A percentile compares a stretch with the other conserved stretches of the same genome.
Evolutionary conservation across 2,797 vertebrate species (phyloP).

Genomic region (Myotis pilosus): DNA sequence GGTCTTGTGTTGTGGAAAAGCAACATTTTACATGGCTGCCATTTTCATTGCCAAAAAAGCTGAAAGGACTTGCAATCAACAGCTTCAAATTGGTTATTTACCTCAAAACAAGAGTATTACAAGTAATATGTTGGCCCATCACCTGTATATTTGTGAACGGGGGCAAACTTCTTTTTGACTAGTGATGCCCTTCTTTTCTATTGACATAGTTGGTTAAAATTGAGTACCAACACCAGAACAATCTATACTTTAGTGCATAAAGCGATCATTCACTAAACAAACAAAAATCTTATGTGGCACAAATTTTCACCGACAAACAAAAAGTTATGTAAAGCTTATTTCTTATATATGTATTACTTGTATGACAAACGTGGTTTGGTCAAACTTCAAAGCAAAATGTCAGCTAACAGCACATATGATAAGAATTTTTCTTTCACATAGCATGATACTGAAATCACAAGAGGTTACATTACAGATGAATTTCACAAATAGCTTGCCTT

Average conservation of each 20-base stretch:
- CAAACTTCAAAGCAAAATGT: constrained; percentile 37
- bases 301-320: not conserved
- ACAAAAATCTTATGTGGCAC: not conserved
- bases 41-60: constrained; percentile 26
- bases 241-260: not conserved
- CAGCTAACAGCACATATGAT: not conserved
- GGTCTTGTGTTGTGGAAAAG: not conserved
- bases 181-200: not conserved
- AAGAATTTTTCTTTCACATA: not conserved
- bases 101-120: not conserved
- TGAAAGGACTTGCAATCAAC: not conserved
- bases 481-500: not conserved
- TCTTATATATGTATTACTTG: not conserved
- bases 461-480: not conserved
- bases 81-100: not conserved
- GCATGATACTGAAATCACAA: not conserved
- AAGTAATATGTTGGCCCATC: not conserved
- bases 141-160: not conserved
- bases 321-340: not conserved
- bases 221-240: not conserved
- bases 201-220: not conserved
- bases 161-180: not conserved
- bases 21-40: not conserved
- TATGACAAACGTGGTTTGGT: not conserved
- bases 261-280: not conserved